Base-by-base conservation (phyloP, 2,888 invertebrate genomes). In the Tetragnatha montana region DNA sequence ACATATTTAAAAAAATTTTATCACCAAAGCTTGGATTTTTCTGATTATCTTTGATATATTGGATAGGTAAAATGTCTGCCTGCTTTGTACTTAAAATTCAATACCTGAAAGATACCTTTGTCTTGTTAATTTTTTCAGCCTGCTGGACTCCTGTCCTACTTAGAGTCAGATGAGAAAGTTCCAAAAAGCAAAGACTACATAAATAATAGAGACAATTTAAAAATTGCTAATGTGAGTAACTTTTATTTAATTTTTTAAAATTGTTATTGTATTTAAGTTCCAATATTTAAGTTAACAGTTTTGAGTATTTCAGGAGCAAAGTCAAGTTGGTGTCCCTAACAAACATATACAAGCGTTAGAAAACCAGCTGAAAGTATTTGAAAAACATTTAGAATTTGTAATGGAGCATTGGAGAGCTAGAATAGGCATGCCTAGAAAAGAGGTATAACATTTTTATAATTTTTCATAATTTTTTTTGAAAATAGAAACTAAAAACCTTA, bases 111-210 rank as follows among this genome's bases (percentile, higher is more conserved):
- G 17, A n/a, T 71, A 21, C 75, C 17, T 75, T 75, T 35, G 17
- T 35, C 10, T 75, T 69, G 74, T 69, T 80, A 35, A 49, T 91
- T 90, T 78, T 93, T 94, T 14, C 94, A 98, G 98, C 99, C 99
- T 0, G 96, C 97, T 91, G 99, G 99, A 68, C 95, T 99, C 22
- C 94, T 99, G 88, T 95, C 95, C 84, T 98, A 97, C 94, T 94
- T 99, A 91, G 98, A 99, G 92, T 97, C 97, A 0, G 94, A 95
- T 50, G 98, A 98, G 90, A 95, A 95, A 85, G 97, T 98, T 0
- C 97, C 98, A 3, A 95, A 96, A 78, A 94, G 94, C 83, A 94
- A 94, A 70, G 95, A 95, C 92, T 93, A 94, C 70, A 93, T 95
- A 10, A 93, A 94, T 91, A 93, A 94, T 6, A 95, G 99, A 84